Evolutionary conservation across 2,113 vertebrate species (phyloP).

Genomic region (Ursus arctos): DNA sequence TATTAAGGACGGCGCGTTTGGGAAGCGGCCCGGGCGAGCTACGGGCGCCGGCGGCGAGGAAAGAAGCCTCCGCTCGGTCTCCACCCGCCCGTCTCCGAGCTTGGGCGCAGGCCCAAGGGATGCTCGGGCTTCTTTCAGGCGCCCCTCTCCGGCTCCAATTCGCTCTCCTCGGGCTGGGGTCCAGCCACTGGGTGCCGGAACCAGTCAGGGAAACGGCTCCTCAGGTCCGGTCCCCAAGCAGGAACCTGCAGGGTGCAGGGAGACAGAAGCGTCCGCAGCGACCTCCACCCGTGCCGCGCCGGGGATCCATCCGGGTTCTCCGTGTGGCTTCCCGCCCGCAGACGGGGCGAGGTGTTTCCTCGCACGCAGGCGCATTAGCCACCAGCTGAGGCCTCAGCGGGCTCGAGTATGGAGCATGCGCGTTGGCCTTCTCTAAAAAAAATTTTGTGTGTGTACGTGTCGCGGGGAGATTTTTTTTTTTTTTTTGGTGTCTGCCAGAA

Average conservation of each 20-base stretch:
- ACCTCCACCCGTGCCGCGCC: accelerated
- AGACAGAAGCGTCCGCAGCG: accelerated
- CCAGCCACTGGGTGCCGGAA: neutral
- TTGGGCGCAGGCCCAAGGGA: neutral
- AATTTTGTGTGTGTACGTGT: neutral
- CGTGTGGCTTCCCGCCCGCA: neutral
- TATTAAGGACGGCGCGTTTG: neutral
- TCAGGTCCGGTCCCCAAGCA: neutral
- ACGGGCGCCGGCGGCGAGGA: neutral
- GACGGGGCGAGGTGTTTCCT: neutral
- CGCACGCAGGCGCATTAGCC: constrained; percentile 43
- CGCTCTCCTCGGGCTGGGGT: neutral
- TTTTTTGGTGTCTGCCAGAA: neutral
- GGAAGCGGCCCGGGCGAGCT: neutral
- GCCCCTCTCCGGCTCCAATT: neutral
- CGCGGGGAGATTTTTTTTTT: neutral
- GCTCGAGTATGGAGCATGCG: neutral
- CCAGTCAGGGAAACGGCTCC: neutral
- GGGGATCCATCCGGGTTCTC: constrained; percentile 58
- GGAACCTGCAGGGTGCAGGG: neutral
- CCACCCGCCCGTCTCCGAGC: neutral
- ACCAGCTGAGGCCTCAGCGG: accelerated
- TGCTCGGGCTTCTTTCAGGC: neutral
- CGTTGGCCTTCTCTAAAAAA: accelerated
- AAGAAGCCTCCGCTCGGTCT: neutral